phyloP scores from a whole-genome alignment of 1,140 invertebrate genomes.

The Atta colombica region DNA sequence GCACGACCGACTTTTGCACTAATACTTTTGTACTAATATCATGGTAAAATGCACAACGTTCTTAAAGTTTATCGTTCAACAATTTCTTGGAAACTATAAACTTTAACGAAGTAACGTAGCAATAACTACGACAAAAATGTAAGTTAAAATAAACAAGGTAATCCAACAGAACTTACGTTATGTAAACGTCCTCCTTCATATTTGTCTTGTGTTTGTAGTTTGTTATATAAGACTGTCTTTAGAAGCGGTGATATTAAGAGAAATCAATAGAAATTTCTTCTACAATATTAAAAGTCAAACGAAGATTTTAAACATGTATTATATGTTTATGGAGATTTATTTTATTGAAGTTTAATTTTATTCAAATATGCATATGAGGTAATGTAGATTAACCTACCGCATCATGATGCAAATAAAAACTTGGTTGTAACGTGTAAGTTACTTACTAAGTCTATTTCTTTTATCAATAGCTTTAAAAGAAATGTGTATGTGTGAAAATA shows the following conservation, averaged over 20 bases:
- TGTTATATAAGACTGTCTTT: background rate
- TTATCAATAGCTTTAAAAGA: background rate
- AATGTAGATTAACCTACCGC: background rate
- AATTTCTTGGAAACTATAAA: background rate
- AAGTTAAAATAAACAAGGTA: background rate
- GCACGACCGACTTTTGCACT: background rate
- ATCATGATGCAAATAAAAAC: background rate
- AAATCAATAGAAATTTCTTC: constrained; percentile 24
- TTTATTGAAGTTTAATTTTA: background rate
- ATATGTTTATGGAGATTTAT: background rate
- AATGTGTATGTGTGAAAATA: background rate
- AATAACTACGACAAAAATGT: background rate
- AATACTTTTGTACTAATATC: background rate
- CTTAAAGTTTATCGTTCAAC: background rate
- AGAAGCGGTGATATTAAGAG: background rate
- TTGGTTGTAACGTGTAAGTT: background rate
- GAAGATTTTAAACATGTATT: background rate
- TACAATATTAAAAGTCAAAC: background rate
- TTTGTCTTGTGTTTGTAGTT: background rate
- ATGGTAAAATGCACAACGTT: background rate
- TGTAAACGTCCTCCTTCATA: constrained; percentile 8
- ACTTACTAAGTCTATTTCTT: background rate
- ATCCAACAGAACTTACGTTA: constrained; percentile 8
- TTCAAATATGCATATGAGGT: background rate
- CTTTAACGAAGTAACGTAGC: background rate